Evolutionary conservation across 37 sponge, comb jelly and placozoan genomes (phyloP).

Genomic region (Mnemiopsis leidyi): DNA sequence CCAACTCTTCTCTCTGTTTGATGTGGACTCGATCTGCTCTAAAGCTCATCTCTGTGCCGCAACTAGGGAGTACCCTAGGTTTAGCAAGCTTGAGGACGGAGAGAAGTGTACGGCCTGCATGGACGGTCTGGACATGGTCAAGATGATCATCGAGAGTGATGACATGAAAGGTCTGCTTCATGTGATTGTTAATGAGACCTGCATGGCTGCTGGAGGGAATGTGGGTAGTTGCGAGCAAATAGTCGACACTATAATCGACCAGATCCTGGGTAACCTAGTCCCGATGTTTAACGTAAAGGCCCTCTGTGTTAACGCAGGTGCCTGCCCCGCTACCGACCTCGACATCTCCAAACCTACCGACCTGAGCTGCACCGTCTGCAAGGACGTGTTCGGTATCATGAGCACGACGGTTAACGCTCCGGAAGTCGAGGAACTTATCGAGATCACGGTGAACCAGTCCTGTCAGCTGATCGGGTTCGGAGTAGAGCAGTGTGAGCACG

Average conservation of each 20-base stretch:
- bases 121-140: slow-evolving; percentile 43
- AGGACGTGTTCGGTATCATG: slow-evolving; percentile 22
- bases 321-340: neutral
- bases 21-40: neutral
- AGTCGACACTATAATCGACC: neutral
- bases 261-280: slow-evolving; percentile 55
- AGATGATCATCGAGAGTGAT: slow-evolving; percentile 1
- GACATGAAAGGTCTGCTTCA: slow-evolving; percentile 33
- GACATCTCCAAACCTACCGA: neutral
- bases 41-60: neutral
- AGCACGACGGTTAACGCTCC: neutral
- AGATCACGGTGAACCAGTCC: slow-evolving; percentile 42
- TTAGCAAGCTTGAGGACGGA: neutral
- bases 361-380: neutral
- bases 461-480: neutral
- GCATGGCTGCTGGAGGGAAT: neutral
- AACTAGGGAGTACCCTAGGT: neutral
- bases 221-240: neutral
- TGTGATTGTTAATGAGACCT: slow-evolving; percentile 23
- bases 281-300: slow-evolving; percentile 34
- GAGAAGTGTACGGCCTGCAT: neutral
- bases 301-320: neutral
- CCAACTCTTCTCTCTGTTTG: neutral
- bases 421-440: neutral
- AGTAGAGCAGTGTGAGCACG: neutral